Conservation (phyloP, 2,888 invertebrate species). For the Ephialtes manifestator region DNA sequence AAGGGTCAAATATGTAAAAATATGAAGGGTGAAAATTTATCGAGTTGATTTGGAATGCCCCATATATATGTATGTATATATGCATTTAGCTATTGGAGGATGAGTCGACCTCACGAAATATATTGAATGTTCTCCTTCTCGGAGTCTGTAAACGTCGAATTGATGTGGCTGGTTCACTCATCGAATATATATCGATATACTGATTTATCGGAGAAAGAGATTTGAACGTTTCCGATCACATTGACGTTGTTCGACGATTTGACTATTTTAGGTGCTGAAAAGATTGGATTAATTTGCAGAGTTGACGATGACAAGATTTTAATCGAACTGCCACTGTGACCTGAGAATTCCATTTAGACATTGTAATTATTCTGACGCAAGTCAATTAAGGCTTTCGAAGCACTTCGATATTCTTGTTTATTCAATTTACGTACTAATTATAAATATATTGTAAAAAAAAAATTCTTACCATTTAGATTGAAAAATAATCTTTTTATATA, state of each 20-base stretch:
- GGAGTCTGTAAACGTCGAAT: constrained; percentile 56
- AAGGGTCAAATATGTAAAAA: no score
- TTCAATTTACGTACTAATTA: no score
- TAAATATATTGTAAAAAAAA: no score
- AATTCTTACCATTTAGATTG: no score
- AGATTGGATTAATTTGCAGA: not conserved
- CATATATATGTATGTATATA: not conserved
- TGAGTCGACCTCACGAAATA: constrained; percentile 60
- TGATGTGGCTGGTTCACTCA: constrained; percentile 19
- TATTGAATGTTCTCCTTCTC: constrained; percentile 54
- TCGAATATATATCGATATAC: constrained; percentile 27
- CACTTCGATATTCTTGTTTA: not conserved
- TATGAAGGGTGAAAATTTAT: no score
- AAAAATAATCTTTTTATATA: no score
- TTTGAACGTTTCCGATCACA: not conserved
- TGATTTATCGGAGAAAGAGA: constrained; percentile 37
- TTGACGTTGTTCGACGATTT: not conserved
- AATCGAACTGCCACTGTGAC: not conserved
- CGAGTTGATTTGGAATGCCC: no score
- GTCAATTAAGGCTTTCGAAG: not conserved
- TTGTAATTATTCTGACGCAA: not conserved
- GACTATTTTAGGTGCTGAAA: not conserved
- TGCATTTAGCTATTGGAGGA: constrained; percentile 9
- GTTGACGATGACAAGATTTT: not conserved
- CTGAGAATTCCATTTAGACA: not conserved